Percentiles rank a stretch among this genome's conserved stretches.
Evolutionary conservation across 2,797 vertebrate genomes (phyloP).

Genomic region (Rhabdophis nuchalis): DNA sequence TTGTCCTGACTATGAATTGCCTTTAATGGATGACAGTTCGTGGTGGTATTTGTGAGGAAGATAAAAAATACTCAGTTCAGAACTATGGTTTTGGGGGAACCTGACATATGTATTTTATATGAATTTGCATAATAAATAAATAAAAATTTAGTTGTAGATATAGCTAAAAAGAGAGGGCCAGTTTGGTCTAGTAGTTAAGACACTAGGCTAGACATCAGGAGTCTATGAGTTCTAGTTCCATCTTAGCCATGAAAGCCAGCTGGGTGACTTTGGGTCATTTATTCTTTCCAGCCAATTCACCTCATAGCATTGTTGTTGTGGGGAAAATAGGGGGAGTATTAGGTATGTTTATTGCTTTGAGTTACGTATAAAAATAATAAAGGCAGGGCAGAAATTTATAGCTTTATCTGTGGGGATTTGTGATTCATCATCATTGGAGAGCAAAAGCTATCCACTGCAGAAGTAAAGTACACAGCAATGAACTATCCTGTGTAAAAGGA

Average conservation of each 20-base stretch:
- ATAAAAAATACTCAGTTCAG: too few species aligned
- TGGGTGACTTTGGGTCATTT: background rate
- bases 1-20: too few species aligned
- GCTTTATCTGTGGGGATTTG: background rate
- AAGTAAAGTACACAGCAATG: background rate
- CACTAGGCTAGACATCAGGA: background rate
- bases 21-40: too few species aligned
- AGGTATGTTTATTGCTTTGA: background rate
- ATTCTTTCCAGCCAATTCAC: background rate
- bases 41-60: too few species aligned
- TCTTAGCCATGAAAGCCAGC: background rate
- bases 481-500: background rate
- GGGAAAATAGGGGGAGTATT: background rate
- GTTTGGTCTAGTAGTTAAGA: background rate
- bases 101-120: background rate
- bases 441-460: background rate
- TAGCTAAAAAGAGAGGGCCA: background rate
- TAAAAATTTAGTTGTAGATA: background rate
- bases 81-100: too few species aligned
- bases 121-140: background rate
- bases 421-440: background rate
- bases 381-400: background rate
- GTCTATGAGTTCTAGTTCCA: background rate
- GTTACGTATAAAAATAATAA: background rate
- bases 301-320: background rate